These are phyloP conservation scores for Dendrocopos noguchii DNA, from an alignment of 2,113 vertebrate species.

Conservation along the genomic window DNA sequence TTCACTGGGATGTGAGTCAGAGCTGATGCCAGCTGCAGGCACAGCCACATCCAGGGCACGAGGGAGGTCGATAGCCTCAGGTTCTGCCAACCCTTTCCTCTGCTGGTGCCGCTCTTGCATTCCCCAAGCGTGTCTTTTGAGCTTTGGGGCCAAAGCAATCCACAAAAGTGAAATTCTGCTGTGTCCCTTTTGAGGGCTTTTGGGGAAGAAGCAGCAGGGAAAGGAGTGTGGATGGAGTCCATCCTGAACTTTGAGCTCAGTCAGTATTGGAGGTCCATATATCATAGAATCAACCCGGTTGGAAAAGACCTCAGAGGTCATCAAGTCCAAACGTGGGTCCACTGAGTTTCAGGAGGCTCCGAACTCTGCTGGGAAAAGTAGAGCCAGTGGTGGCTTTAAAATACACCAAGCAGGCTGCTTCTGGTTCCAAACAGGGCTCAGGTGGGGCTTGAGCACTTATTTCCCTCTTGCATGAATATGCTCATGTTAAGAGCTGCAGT, in stretches of 20 bases:
- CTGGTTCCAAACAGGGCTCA: neutral
- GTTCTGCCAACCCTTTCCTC: neutral
- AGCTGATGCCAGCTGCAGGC: neutral
- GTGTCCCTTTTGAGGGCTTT: neutral
- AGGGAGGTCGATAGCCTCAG: rapidly evolving
- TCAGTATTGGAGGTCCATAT: neutral
- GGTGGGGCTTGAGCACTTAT: neutral
- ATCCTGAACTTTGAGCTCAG: neutral
- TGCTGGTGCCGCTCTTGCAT: neutral
- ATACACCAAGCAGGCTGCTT: neutral
- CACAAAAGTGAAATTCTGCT: neutral
- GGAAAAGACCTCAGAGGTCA: too few species aligned
- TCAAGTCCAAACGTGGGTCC: neutral
- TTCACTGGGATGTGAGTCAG: neutral
- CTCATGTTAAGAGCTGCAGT: rapidly evolving
- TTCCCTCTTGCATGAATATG: neutral
- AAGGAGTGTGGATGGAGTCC: neutral
- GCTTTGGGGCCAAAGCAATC: neutral
- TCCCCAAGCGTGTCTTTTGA: neutral
- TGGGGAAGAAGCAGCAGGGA: rapidly evolving
- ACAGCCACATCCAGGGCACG: rapidly evolving
- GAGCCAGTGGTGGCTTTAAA: neutral
- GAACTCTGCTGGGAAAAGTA: neutral
- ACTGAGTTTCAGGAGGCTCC: neutral
- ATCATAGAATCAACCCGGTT: neutral